Evolutionary conservation across 53 echinoderm and acorn worm genomes (phyloP), one percentile per base, ranked within the genome.

Genomic region (Astropecten irregularis): DNA sequence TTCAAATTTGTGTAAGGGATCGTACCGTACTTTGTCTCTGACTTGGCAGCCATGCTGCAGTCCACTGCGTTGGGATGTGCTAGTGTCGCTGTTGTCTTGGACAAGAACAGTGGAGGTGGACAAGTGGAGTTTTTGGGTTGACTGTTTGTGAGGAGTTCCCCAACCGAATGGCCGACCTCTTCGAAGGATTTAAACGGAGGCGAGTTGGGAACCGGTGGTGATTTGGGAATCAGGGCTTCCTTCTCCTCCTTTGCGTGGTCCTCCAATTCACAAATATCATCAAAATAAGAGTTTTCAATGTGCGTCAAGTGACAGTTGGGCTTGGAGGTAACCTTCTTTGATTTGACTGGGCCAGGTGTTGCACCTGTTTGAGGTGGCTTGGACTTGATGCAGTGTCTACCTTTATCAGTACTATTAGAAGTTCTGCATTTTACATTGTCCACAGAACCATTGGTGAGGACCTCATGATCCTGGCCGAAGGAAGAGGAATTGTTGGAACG

Each of bases 281-380:
- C 74, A 38, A 23, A 74, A 57, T 53, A 16, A 20, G 56, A 74
- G 55, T 57, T 55, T 20, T 16, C 42, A 57, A 22, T 15, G n/a
- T 40, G 39, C 39, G 23, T 25, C 26, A 55, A 15, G 8, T 35
- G 56, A 37, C 54, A 73, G 21, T 74, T 74, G 16, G 39, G 55
- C 35, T 74, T 54, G n/a, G 44, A 6, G 42, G 11, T 28, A 9
- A 25, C 20, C 14, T 37, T 20, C 56, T 74, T 53, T 18, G 74
- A 4, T 20, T 56, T 55, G 14, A 15, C 33, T 11, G 2, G 19
- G 31, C 33, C 38, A 6, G 22, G 18, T 14, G 52, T 27, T 25
- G 68, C 5, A 40, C 16, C 68, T 26, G 68, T 46, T 57, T 74
- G 74, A 74, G 74, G 74, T 57, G 74, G 74, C 51, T 74, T 74